Conservation (phyloP, 2,888 invertebrate species). For the Stictocephala bisonia region DNA sequence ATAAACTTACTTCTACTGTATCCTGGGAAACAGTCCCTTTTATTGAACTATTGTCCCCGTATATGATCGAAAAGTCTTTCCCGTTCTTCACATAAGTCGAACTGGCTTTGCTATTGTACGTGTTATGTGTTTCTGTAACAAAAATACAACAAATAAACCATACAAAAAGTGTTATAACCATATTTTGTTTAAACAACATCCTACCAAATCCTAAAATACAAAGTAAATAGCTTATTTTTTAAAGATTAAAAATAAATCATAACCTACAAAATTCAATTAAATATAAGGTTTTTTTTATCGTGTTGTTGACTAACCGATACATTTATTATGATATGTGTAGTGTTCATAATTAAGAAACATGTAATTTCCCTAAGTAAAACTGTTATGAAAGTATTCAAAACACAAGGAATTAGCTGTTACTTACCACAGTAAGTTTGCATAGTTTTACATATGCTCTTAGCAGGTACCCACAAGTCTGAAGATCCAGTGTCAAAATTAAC, state of each 20-base stretch:
- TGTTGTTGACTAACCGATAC: too few relatives aligned
- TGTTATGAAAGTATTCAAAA: too few relatives aligned
- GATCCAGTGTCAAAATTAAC: constrained; percentile 99
- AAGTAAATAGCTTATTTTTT: background rate
- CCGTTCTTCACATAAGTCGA: constrained; percentile 11
- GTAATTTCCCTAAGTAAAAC: too few relatives aligned
- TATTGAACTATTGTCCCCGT: too few relatives aligned
- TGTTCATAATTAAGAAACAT: too few relatives aligned
- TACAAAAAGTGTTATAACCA: background rate
- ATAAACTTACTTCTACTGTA: too few relatives aligned
- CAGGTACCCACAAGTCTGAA: constrained; percentile 98
- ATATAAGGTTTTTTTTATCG: too few relatives aligned
- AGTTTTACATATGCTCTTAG: constrained; percentile 71
- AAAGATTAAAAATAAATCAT: background rate
- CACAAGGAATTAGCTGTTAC: background rate
- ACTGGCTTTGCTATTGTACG: background rate
- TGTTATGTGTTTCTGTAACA: background rate
- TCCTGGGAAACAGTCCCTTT: too few relatives aligned
- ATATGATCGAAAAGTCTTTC: background rate
- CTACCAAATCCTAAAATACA: background rate
- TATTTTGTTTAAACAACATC: background rate
- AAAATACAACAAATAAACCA: background rate
- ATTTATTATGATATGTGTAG: too few relatives aligned
- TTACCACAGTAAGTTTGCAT: constrained; percentile 1
- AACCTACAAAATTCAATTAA: too few relatives aligned